Percentiles rank a stretch among this genome's conserved stretches.
Evolutionary conservation across 1,140 invertebrate species (phyloP).

Genomic region (Drosophila nikananu): DNA sequence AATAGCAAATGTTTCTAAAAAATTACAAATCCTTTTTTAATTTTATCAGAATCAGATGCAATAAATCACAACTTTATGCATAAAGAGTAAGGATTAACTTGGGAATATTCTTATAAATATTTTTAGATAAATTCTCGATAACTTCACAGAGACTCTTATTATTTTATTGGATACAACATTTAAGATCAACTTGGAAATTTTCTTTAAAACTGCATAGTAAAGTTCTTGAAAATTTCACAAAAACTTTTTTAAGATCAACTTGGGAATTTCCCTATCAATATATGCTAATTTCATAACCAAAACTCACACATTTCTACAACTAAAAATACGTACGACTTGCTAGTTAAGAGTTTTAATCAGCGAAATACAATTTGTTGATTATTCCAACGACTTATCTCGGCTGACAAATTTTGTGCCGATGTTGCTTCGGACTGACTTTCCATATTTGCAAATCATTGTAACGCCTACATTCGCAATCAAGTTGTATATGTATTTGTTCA

Average conservation of each 20-base stretch:
- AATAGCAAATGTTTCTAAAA: no score
- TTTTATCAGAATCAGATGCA: no score
- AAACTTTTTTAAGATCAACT: neutral
- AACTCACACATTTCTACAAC: neutral
- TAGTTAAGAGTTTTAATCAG: conserved; percentile 19
- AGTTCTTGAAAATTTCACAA: neutral
- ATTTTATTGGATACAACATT: no score
- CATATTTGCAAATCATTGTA: conserved; percentile 62
- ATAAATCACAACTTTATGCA: no score
- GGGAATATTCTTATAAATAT: no score
- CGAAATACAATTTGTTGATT: conserved; percentile 20
- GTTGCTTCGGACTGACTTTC: conserved; percentile 8
- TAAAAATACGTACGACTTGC: neutral
- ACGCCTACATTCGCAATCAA: conserved; percentile 37
- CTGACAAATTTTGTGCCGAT: conserved; percentile 20
- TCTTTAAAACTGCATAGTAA: neutral
- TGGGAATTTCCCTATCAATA: conserved; percentile 15
- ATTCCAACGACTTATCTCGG: neutral
- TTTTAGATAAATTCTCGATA: no score
- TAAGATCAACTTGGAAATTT: neutral
- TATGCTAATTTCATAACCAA: conserved; percentile 19
- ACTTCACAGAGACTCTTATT: no score
- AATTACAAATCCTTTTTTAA: no score
- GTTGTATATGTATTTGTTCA: neutral
- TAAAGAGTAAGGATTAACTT: no score